phyloP scores from a whole-genome alignment of 2,797 vertebrate genomes.

The Poeciliopsis turneri region DNA sequence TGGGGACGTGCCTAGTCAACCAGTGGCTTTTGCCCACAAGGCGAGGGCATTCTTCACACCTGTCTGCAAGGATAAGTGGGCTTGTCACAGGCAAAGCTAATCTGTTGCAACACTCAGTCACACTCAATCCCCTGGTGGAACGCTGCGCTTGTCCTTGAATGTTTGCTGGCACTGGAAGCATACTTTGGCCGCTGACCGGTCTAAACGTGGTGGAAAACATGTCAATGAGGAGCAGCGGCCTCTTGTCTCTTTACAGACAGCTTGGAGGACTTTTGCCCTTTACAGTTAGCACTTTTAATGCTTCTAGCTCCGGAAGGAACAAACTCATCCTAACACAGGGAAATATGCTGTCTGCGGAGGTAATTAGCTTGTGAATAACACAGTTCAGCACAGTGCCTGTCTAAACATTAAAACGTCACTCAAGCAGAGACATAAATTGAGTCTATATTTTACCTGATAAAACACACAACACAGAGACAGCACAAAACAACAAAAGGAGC shows the following conservation, averaged over 20 bases:
- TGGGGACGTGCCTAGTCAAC: constrained; percentile 66
- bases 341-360: constrained; percentile 9
- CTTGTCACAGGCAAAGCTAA: constrained; percentile 80
- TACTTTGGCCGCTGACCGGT: constrained; percentile 66
- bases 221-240: constrained; percentile 54
- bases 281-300: constrained; percentile 42
- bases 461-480: constrained; percentile 46
- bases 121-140: constrained; percentile 76
- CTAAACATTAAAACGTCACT: constrained; percentile 43
- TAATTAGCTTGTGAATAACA: constrained; percentile 35
- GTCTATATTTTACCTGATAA: constrained; percentile 43
- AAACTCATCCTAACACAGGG: constrained; percentile 25
- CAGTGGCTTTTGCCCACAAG: constrained; percentile 75
- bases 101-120: constrained; percentile 84
- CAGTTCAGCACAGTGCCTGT: constrained; percentile 23
- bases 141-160: constrained; percentile 77
- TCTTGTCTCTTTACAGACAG: constrained; percentile 42
- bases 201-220: constrained; percentile 67
- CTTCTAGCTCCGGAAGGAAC: constrained; percentile 24
- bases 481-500: constrained; percentile 53
- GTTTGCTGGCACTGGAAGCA: constrained; percentile 70
- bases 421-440: constrained; percentile 40
- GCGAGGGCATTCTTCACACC: constrained; percentile 82
- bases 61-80: constrained; percentile 82
- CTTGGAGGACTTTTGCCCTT: constrained; percentile 51